Conservation (phyloP, 2,113 vertebrate species). For the Nothocercus nigrocapillus region DNA sequence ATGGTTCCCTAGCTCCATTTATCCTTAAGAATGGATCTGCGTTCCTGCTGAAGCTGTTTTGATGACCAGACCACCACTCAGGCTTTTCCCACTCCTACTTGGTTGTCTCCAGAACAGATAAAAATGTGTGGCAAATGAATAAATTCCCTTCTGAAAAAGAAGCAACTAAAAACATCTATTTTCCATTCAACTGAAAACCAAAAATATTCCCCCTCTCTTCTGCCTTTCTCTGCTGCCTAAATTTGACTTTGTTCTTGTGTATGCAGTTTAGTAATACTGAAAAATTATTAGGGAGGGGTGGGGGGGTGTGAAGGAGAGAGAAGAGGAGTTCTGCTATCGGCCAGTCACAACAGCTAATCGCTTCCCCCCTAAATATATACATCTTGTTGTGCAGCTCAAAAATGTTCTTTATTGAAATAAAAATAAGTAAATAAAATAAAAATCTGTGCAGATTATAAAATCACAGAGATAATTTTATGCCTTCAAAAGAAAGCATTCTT, state of each 20-base stretch:
- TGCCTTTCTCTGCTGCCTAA: background rate
- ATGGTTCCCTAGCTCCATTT: background rate
- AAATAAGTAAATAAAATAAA: background rate
- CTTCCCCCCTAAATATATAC: background rate
- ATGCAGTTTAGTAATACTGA: no score
- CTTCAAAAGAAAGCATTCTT: background rate
- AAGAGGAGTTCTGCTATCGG: background rate
- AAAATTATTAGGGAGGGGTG: background rate
- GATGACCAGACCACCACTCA: background rate
- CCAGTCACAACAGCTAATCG: background rate
- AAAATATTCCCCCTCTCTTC: background rate
- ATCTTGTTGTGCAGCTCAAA: background rate
- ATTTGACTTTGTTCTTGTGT: background rate
- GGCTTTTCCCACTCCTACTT: background rate
- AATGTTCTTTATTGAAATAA: background rate
- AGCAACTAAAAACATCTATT: background rate
- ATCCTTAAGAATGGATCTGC: background rate
- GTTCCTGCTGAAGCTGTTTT: background rate
- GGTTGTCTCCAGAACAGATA: background rate
- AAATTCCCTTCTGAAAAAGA: background rate
- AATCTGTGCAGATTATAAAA: background rate
- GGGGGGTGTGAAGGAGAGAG: background rate
- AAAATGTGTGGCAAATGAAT: background rate
- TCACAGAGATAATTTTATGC: background rate
- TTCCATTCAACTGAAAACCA: background rate